Conservation (phyloP, 2,113 vertebrate genomes). For the Centropus unirufus region DNA sequence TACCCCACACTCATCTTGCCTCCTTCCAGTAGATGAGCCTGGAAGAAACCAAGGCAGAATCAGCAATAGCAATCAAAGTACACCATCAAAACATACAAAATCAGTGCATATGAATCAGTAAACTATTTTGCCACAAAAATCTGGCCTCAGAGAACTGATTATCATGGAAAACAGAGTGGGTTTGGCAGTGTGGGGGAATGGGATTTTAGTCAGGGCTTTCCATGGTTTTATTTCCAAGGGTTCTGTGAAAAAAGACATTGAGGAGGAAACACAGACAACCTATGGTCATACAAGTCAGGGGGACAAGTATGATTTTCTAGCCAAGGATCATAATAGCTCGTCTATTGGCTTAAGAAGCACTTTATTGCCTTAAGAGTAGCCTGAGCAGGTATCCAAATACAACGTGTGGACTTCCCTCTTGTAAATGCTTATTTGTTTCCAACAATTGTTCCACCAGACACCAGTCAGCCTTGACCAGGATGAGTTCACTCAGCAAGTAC, state of each 20-base stretch:
- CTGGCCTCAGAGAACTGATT: neutral
- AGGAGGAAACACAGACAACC: neutral
- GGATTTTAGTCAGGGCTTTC: neutral
- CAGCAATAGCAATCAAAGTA: neutral
- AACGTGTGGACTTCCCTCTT: constrained; percentile 1
- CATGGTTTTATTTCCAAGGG: neutral
- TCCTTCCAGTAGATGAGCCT: neutral
- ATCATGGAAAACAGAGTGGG: neutral
- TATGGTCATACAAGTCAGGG: neutral
- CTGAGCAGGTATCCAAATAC: neutral
- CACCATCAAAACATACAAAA: neutral
- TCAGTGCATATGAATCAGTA: neutral
- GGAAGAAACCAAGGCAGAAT: neutral
- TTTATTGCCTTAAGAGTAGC: neutral
- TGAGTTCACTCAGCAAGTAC: constrained; percentile 31
- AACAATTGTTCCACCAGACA: constrained; percentile 28
- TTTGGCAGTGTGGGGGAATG: neutral
- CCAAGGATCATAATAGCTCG: neutral
- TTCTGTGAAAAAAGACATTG: neutral
- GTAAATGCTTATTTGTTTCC: constrained; percentile 28
- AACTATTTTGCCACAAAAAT: neutral
- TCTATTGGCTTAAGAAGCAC: neutral
- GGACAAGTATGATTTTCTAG: neutral
- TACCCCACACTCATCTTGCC: neutral
- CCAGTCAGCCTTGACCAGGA: neutral